These are phyloP conservation scores for Cryptops parisi DNA, from an alignment of 2,888 invertebrate genomes.

Conservation along the genomic window DNA sequence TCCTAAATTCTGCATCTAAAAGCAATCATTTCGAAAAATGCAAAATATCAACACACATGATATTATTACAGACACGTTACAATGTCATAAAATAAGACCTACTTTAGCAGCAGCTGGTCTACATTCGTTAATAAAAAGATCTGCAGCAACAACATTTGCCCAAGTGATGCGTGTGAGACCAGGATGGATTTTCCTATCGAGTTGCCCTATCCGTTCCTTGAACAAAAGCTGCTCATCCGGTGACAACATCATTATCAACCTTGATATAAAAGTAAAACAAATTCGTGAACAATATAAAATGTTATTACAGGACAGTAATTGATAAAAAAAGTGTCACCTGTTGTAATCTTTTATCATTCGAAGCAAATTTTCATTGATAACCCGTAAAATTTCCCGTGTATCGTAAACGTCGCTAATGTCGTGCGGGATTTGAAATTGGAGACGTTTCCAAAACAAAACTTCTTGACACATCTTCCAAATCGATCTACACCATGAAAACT, in stretches of 20 bases:
- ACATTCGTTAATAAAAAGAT: slow-evolving; percentile 13
- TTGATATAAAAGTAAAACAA: slow-evolving; percentile 17
- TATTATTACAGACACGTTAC: too few species aligned
- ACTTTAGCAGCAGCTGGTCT: slow-evolving; percentile 10
- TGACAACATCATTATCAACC: slow-evolving; percentile 57
- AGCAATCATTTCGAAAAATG: slow-evolving; percentile 18
- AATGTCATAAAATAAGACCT: too few species aligned
- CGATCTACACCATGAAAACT: slow-evolving; percentile 34
- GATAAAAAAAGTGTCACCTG: slow-evolving; percentile 23
- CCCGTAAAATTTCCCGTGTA: slow-evolving; percentile 29
- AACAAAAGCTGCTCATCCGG: slow-evolving; percentile 62
- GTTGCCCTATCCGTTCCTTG: slow-evolving; percentile 48
- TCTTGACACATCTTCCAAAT: slow-evolving; percentile 55
- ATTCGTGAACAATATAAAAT: too few species aligned
- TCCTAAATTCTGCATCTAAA: slow-evolving; percentile 46
- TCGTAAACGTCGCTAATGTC: slow-evolving; percentile 47
- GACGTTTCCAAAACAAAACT: slow-evolving; percentile 54
- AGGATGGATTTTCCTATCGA: slow-evolving; percentile 36
- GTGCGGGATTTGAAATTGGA: slow-evolving; percentile 53
- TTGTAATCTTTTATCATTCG: slow-evolving; percentile 25
- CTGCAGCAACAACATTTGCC: slow-evolving; percentile 28
- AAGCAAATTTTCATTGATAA: slow-evolving; percentile 29
- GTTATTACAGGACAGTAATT: background rate
- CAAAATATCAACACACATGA: too few species aligned
- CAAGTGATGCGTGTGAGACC: slow-evolving; percentile 29